Base-by-base conservation (phyloP, 2,113 vertebrate species). In the Passer montanus region DNA sequence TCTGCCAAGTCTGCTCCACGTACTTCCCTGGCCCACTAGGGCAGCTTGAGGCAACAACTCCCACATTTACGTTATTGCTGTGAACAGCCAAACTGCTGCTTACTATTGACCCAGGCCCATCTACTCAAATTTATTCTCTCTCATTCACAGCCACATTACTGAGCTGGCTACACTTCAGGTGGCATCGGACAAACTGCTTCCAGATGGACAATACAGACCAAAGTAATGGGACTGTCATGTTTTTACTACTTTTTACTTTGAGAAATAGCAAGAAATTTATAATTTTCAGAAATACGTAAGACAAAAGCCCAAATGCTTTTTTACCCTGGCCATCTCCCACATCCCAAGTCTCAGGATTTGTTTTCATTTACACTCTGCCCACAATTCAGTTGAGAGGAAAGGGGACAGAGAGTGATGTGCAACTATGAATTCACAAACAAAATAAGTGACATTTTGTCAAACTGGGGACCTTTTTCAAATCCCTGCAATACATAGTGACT, bases 21-120 rank as follows among this genome's bases (percentile, higher is more conserved):
- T 93, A 91, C 96, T 97, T 97, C 97, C 96, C 97, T 96, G 97
- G 97, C 97, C 97, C 97, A 97, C 97, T 96, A 97, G 96, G 93
- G 96, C 97, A 98, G 96, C 97, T 98, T 97, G 97, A 97, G 96
- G 98, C 96, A 97, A 96, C 83, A 97, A 87, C 96, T 97, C 94
- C 94, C 43, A 7, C 96, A 97, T 97, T 98, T 98, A 97, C 68
- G 20, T 94, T 96, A 95, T 89, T 97, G 92, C 93, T 93, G 73
- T 85, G 70, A 97, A 92, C 93, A 77, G 95, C 70, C 87, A 94
- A 96, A 97, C 68, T 90, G 68, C 88, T 76, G 94, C 95, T 94
- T 90, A 79, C 90, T 86, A 97, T 76, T 81, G 95, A 98, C 85
- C 76, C 83, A 92, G 87, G 90, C 95, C 73, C 86, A 91, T 73